Conservation (phyloP, 2,888 invertebrate genomes). For the Pterobdella sp. region DNA sequence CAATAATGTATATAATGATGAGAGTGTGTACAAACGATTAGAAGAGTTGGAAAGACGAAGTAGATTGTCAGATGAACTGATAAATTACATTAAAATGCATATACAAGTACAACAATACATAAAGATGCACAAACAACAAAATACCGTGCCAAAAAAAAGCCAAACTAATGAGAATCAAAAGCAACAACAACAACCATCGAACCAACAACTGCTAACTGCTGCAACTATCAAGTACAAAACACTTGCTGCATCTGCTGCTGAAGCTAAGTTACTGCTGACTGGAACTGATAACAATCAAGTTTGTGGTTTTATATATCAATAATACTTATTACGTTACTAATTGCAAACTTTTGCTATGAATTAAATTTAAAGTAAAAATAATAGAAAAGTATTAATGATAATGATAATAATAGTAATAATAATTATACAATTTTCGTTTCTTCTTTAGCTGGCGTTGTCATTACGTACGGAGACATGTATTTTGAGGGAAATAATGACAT, state of each 20-base stretch:
- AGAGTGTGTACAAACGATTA: neutral
- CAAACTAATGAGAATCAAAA: too few relatives aligned
- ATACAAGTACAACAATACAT: too few relatives aligned
- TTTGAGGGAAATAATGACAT: conserved; percentile 37
- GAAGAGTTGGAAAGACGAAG: too few relatives aligned
- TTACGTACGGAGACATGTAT: conserved; percentile 38
- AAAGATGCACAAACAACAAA: too few relatives aligned
- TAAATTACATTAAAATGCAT: neutral
- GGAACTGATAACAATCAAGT: neutral
- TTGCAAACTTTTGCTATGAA: too few relatives aligned
- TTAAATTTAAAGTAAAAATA: too few relatives aligned
- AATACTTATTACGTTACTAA: too few relatives aligned
- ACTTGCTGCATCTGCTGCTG: neutral
- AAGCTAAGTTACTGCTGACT: neutral
- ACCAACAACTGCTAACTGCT: neutral
- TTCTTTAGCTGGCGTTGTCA: conserved; percentile 30
- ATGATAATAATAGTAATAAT: too few relatives aligned
- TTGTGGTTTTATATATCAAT: too few relatives aligned
- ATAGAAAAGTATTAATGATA: too few relatives aligned
- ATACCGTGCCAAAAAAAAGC: too few relatives aligned
- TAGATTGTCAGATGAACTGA: too few relatives aligned
- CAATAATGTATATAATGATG: neutral
- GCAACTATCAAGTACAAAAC: neutral
- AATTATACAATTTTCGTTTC: neutral
- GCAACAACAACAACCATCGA: neutral